phyloP scores from a whole-genome alignment of 2,797 vertebrate species.

The Oreonectes daqikongensis region DNA sequence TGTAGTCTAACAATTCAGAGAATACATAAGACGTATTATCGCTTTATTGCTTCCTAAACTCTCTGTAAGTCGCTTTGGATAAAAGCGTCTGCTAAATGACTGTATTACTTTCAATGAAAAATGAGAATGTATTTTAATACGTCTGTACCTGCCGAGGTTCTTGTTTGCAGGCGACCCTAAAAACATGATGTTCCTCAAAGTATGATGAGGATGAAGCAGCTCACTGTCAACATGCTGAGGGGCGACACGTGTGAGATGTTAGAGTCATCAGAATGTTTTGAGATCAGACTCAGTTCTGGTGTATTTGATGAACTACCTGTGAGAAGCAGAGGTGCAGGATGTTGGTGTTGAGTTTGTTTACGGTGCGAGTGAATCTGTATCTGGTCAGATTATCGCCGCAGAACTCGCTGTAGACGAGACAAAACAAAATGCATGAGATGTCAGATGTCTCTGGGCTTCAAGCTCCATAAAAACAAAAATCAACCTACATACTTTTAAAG shows the following conservation, averaged over 20 bases:
- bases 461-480: too few relatives aligned
- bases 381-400: slow-evolving; percentile 94
- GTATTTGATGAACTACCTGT: slow-evolving; percentile 78
- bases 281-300: background rate
- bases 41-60: too few relatives aligned
- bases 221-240: slow-evolving; percentile 91
- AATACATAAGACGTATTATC: too few relatives aligned
- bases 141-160: slow-evolving; percentile 90
- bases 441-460: too few relatives aligned
- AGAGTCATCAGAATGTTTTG: background rate
- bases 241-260: slow-evolving; percentile 22
- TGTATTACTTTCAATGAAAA: too few relatives aligned
- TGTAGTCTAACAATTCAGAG: background rate
- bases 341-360: slow-evolving; percentile 95
- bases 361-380: slow-evolving; percentile 90
- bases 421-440: background rate
- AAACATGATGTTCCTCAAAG: slow-evolving; percentile 97
- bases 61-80: too few relatives aligned
- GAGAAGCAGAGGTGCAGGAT: slow-evolving; percentile 96
- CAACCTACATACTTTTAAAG: background rate
- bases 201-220: slow-evolving; percentile 93
- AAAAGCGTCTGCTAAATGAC: too few relatives aligned
- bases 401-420: slow-evolving; percentile 83
- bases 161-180: slow-evolving; percentile 88
- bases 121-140: background rate